phyloP scores from a whole-genome alignment of 2,113 vertebrate genomes.

The Lathamus discolor region DNA sequence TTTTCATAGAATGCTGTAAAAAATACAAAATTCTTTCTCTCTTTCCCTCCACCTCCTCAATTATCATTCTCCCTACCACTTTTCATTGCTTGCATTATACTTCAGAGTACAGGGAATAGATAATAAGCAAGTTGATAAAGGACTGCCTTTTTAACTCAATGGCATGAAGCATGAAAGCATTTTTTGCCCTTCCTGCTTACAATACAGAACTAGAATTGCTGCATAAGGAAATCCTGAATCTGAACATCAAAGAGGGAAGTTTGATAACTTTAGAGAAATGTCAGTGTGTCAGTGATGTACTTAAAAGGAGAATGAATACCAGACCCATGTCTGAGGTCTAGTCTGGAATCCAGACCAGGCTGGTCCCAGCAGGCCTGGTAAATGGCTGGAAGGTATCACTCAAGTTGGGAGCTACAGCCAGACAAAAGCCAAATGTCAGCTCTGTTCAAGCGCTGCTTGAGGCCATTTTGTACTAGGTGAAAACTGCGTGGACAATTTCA shows the following conservation, averaged over 20 bases:
- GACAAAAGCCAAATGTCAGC: not conserved
- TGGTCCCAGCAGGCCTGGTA: not conserved
- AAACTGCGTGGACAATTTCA: not conserved
- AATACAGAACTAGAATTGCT: not conserved
- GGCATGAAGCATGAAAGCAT: not conserved
- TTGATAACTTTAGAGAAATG: not conserved
- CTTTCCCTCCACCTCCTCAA: not conserved
- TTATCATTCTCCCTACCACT: not conserved
- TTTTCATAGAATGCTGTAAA: not conserved
- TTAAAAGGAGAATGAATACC: not conserved
- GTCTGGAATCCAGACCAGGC: not conserved
- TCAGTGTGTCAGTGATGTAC: not conserved
- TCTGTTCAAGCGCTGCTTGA: not conserved
- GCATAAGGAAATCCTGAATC: not conserved
- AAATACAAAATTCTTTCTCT: not conserved
- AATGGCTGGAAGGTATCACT: not conserved
- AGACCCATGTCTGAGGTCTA: not conserved
- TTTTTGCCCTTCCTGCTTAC: not conserved
- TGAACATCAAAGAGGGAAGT: not conserved
- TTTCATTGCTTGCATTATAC: not conserved
- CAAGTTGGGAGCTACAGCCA: not conserved
- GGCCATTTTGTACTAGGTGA: not conserved
- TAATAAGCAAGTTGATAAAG: not conserved
- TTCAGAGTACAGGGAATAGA: not conserved
- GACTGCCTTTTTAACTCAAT: not conserved